A percentile compares a stretch with the other conserved stretches of the same genome.
phyloP scores from a whole-genome alignment of 2,888 invertebrate genomes.

The Lithophane semibrunnea region DNA sequence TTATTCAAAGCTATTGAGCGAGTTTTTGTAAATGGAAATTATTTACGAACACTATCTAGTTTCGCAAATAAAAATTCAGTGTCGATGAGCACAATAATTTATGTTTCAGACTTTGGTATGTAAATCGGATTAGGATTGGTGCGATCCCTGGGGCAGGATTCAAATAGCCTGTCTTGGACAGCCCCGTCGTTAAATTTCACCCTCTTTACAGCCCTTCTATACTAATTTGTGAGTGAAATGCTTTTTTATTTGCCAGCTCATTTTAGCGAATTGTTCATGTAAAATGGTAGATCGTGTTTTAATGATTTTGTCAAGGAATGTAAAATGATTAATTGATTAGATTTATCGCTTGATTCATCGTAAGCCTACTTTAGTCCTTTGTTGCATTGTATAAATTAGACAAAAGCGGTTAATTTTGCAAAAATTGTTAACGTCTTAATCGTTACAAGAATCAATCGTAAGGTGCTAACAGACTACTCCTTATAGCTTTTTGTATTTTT shows the following conservation, averaged over 20 bases:
- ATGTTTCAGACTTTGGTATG: constrained; percentile 40
- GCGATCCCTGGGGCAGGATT: constrained; percentile 25
- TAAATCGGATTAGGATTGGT: constrained; percentile 37
- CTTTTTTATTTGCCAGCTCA: constrained; percentile 28
- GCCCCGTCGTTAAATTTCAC: constrained; percentile 27
- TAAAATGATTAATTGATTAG: background rate
- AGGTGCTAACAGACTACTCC: background rate
- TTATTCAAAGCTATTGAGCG: constrained; percentile 27
- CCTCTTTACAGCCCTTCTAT: constrained; percentile 17
- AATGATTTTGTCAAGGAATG: background rate
- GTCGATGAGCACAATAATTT: constrained; percentile 35
- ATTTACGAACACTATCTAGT: constrained; percentile 1
- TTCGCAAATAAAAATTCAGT: constrained; percentile 34
- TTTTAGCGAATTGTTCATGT: background rate
- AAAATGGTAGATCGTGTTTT: background rate
- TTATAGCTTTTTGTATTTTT: background rate
- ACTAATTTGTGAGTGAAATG: constrained; percentile 37
- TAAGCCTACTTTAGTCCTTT: background rate
- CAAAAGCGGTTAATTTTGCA: background rate
- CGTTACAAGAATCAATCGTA: background rate
- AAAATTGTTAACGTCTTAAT: background rate
- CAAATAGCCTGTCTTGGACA: constrained; percentile 32
- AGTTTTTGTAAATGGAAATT: constrained; percentile 24
- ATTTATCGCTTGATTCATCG: background rate
- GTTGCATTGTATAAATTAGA: background rate